Evolutionary conservation across 2,888 invertebrate species (phyloP).

Genomic region (Drosophila atripex): DNA sequence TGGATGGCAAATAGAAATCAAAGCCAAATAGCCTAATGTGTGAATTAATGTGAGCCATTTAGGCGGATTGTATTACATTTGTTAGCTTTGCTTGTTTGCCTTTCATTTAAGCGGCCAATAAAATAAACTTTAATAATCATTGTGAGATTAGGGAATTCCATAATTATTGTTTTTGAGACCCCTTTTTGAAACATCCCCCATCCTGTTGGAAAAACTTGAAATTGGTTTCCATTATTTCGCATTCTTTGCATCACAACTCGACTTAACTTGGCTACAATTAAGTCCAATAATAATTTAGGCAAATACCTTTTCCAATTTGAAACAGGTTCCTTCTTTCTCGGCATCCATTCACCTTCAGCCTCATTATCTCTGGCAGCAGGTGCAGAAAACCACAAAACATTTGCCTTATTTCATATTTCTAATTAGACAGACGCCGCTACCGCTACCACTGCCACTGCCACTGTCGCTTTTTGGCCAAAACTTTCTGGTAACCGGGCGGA

Average conservation of each 20-base stretch:
- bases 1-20: constrained; percentile 44
- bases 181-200: neutral
- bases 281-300: constrained; percentile 77
- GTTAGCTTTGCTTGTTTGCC: constrained; percentile 13
- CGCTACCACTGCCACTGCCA: neutral
- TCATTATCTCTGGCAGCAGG: constrained; percentile 75
- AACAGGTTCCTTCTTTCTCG: constrained; percentile 7
- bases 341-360: constrained; percentile 44
- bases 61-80: constrained; percentile 37
- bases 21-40: constrained; percentile 49
- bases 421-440: constrained; percentile 62
- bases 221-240: constrained; percentile 60
- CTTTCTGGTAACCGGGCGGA: constrained; percentile 17
- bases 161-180: too few relatives aligned
- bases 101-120: constrained; percentile 2
- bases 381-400: constrained; percentile 71
- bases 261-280: constrained; percentile 62
- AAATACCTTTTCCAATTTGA: constrained; percentile 71
- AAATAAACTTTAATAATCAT: constrained; percentile 7
- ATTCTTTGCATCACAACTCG: constrained; percentile 18
- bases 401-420: constrained; percentile 69
- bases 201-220: constrained; percentile 23
- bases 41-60: constrained; percentile 34
- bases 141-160: neutral
- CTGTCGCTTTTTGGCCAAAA: constrained; percentile 4